Evolutionary conservation across 2,113 vertebrate genomes (phyloP).

Genomic region (Dendropsophus ebraccatus): DNA sequence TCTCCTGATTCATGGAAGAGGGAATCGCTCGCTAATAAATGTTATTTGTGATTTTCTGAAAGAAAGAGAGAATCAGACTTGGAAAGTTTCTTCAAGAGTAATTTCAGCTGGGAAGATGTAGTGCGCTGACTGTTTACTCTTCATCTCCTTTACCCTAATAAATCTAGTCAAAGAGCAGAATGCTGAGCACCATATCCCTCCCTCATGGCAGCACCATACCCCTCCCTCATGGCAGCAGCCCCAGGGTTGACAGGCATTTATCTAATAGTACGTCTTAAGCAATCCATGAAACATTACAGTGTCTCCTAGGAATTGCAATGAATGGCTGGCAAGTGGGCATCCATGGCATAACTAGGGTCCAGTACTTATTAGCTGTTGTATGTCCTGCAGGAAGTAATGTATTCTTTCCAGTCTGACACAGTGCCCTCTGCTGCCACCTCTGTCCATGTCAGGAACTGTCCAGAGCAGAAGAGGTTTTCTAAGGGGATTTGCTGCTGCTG

Average conservation of each 20-base stretch:
- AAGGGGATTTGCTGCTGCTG: too few species aligned
- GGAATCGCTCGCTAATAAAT: background rate
- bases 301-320: too few species aligned
- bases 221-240: background rate
- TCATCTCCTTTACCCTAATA: background rate
- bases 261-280: background rate
- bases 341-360: too few species aligned
- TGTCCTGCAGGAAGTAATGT: too few species aligned
- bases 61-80: background rate
- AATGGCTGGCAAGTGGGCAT: too few species aligned
- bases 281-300: background rate
- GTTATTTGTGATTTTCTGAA: constrained; percentile 11
- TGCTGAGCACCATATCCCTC: background rate
- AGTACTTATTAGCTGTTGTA: too few species aligned
- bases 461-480: too few species aligned
- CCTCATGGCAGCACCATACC: background rate
- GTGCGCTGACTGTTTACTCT: background rate
- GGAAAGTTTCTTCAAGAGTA: constrained; percentile 26
- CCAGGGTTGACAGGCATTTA: background rate
- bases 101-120: background rate
- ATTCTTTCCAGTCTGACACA: too few species aligned
- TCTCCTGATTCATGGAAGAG: constrained; percentile 32
- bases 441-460: too few species aligned
- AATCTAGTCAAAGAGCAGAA: background rate
- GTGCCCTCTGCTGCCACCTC: too few species aligned